phyloP scores from a whole-genome alignment of 2,888 invertebrate genomes.

The Phorcus lineatus region DNA sequence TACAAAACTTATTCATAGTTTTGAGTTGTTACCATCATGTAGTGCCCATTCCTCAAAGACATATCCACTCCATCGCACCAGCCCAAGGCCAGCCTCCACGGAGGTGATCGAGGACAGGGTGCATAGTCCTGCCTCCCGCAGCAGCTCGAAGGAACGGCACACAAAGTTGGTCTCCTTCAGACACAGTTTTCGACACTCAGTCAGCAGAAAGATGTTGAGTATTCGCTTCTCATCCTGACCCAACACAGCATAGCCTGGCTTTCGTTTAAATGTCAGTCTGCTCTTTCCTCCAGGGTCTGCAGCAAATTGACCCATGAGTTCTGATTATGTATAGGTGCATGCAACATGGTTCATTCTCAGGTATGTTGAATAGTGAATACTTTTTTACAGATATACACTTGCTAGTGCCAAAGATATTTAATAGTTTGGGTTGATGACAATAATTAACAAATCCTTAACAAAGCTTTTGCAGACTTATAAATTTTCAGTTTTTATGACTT shows the following conservation, averaged over 20 bases:
- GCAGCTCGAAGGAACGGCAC: constrained; percentile 47
- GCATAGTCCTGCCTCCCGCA: constrained; percentile 41
- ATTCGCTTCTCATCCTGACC: constrained; percentile 31
- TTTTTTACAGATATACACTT: too few relatives aligned
- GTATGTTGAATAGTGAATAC: too few relatives aligned
- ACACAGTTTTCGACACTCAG: constrained; percentile 48
- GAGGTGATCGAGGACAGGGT: constrained; percentile 38
- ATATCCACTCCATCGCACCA: constrained; percentile 48
- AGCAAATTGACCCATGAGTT: too few relatives aligned
- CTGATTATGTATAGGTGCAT: too few relatives aligned
- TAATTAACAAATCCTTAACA: too few relatives aligned
- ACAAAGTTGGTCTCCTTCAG: constrained; percentile 48
- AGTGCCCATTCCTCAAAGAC: constrained; percentile 54
- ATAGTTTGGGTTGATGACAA: too few relatives aligned
- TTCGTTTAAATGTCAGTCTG: constrained; percentile 38
- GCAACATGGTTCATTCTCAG: too few relatives aligned
- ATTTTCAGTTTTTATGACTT: too few relatives aligned
- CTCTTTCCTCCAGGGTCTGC: constrained; percentile 55
- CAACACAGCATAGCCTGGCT: constrained; percentile 46
- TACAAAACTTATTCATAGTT: neutral
- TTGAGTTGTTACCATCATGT: constrained; percentile 37
- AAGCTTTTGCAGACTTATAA: too few relatives aligned
- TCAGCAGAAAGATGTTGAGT: constrained; percentile 30
- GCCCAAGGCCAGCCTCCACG: constrained; percentile 32
- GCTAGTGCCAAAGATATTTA: too few relatives aligned